Conservation (phyloP, 2,113 vertebrate genomes). For the Tyrannus savana region DNA sequence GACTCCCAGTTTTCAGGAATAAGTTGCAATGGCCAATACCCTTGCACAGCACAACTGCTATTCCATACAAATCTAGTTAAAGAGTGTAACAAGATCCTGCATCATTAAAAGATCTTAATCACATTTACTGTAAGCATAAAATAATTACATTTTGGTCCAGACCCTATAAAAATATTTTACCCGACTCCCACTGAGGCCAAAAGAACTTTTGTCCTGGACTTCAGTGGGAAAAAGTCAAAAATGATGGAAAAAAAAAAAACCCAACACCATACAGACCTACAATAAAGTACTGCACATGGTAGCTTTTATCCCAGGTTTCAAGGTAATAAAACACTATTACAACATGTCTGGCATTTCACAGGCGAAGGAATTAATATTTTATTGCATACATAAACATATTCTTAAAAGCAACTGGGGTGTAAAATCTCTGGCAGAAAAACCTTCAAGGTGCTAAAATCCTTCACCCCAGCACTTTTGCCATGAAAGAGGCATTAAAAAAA, state of each 20-base stretch:
- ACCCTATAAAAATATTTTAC: slow-evolving; percentile 36
- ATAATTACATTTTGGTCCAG: slow-evolving; percentile 25
- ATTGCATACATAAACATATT: slow-evolving; percentile 39
- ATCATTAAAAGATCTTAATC: slow-evolving; percentile 21
- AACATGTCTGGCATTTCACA: slow-evolving; percentile 63
- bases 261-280: neutral
- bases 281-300: neutral
- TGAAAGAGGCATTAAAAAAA: slow-evolving; percentile 18
- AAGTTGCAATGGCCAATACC: neutral
- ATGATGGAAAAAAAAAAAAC: neutral
- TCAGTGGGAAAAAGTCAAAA: neutral
- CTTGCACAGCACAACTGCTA: neutral
- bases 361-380: slow-evolving; percentile 42
- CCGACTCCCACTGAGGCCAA: neutral
- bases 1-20: neutral
- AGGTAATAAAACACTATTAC: slow-evolving; percentile 42
- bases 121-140: slow-evolving; percentile 31
- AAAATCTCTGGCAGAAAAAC: slow-evolving; percentile 48
- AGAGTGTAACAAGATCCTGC: neutral
- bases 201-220: neutral
- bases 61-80: neutral
- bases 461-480: neutral
- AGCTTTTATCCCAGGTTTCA: slow-evolving; percentile 48
- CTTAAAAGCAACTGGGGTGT: slow-evolving; percentile 48
- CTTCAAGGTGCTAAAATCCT: slow-evolving; percentile 16